Percentiles rank a stretch among this genome's conserved stretches.
Conservation (phyloP, 2,113 vertebrate genomes). For the Cygnus buccinator region DNA sequence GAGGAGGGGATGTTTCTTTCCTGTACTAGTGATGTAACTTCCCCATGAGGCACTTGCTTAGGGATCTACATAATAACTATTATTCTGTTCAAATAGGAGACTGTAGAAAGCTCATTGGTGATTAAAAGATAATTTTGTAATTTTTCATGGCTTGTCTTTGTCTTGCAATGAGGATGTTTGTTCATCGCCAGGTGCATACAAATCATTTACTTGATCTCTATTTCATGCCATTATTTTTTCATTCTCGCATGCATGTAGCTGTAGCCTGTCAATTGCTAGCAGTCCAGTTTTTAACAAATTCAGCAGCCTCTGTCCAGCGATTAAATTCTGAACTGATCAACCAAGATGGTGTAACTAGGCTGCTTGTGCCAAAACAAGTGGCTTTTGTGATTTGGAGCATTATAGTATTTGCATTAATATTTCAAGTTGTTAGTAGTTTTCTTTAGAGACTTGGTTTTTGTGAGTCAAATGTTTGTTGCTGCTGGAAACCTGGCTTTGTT, state of each 20-base stretch:
- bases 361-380: neutral
- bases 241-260: neutral
- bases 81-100: constrained; percentile 64
- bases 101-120: constrained; percentile 57
- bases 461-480: constrained; percentile 2
- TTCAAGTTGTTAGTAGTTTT: constrained; percentile 11
- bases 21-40: constrained; percentile 74
- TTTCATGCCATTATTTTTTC: constrained; percentile 56
- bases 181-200: constrained; percentile 62
- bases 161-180: constrained; percentile 67
- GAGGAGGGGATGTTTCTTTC: constrained; percentile 37
- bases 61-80: constrained; percentile 68
- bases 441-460: neutral
- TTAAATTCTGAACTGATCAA: constrained; percentile 41
- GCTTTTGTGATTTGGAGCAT: constrained; percentile 24
- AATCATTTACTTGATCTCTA: constrained; percentile 61
- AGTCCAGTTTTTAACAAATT: constrained; percentile 39
- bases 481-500: constrained; percentile 1
- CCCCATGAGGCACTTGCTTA: constrained; percentile 65
- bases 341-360: constrained; percentile 5
- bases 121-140: constrained; percentile 71
- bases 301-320: neutral
- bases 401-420: constrained; percentile 14
- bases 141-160: constrained; percentile 67
- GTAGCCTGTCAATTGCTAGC: neutral